These are phyloP conservation scores for Bradypus variegatus DNA, from an alignment of 2,797 vertebrate species.

Conservation along the genomic window DNA sequence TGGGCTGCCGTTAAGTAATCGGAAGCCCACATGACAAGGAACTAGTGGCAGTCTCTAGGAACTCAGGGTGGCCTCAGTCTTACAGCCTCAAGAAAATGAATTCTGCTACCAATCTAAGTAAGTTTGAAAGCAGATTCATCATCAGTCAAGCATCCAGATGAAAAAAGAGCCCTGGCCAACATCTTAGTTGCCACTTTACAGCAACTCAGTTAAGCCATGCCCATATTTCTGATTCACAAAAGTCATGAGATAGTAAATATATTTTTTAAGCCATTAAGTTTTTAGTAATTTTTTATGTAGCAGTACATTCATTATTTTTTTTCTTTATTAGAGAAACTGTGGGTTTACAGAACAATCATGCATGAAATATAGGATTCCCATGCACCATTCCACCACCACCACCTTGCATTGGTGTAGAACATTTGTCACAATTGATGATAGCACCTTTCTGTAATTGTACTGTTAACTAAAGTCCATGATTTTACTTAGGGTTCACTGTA, in stretches of 20 bases:
- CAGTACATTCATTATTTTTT: too few species aligned
- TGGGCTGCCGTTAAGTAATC: not conserved
- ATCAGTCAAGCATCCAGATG: not conserved
- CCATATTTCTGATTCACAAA: not conserved
- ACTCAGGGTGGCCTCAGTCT: not conserved
- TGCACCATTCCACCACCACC: too few species aligned
- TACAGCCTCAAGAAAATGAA: not conserved
- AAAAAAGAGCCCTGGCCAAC: not conserved
- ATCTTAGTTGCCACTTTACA: not conserved
- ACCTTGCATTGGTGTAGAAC: too few species aligned
- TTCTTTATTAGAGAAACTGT: too few species aligned
- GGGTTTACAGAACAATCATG: too few species aligned
- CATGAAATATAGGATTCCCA: too few species aligned
- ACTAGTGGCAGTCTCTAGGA: not conserved
- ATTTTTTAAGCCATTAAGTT: not conserved
- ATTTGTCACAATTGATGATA: too few species aligned
- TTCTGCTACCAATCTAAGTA: not conserved
- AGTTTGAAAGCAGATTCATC: not conserved
- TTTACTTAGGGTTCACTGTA: too few species aligned
- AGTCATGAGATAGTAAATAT: not conserved
- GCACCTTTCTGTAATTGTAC: too few species aligned
- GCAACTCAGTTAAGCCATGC: not conserved
- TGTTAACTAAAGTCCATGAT: too few species aligned
- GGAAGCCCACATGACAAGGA: not conserved
- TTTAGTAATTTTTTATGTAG: not conserved